Conservation (phyloP, 1,140 invertebrate genomes). For the Psix sp. region DNA sequence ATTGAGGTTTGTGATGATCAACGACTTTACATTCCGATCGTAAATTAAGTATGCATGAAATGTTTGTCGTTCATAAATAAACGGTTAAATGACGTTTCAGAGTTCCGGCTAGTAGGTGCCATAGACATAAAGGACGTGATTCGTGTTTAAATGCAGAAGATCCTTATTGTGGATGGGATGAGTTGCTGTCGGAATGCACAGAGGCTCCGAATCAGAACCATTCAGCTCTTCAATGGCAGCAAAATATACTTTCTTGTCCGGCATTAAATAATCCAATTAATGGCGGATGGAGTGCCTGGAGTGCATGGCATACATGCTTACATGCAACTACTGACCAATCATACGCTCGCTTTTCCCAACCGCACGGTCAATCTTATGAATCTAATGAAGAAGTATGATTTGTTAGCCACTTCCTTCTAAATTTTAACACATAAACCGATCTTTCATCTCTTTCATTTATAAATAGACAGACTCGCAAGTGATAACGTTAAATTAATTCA, state of each 20-base stretch:
- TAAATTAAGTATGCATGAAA: too few species aligned
- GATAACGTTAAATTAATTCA: too few species aligned
- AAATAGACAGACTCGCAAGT: too few species aligned
- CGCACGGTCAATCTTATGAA: constrained; percentile 37
- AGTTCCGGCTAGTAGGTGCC: constrained; percentile 87
- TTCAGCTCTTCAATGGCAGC: constrained; percentile 83
- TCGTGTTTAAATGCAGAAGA: constrained; percentile 91
- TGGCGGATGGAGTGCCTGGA: constrained; percentile 80
- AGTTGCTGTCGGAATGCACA: constrained; percentile 83
- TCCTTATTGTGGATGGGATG: constrained; percentile 96
- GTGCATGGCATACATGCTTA: constrained; percentile 73
- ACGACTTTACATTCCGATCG: too few species aligned
- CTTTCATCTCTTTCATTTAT: too few species aligned
- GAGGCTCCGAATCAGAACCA: constrained; percentile 81
- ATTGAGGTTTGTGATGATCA: constrained; percentile 73
- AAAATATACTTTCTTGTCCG: constrained; percentile 82
- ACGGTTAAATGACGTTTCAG: constrained; percentile 69
- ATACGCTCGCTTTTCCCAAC: constrained; percentile 36
- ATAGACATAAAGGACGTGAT: constrained; percentile 81
- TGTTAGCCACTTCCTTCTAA: too few species aligned
- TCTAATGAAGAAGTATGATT: constrained; percentile 48
- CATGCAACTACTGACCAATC: constrained; percentile 74
- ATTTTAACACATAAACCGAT: too few species aligned
- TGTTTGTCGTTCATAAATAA: too few species aligned
- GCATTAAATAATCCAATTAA: constrained; percentile 80